phyloP scores from a whole-genome alignment of 2,113 vertebrate species.

The Tamias sibiricus region DNA sequence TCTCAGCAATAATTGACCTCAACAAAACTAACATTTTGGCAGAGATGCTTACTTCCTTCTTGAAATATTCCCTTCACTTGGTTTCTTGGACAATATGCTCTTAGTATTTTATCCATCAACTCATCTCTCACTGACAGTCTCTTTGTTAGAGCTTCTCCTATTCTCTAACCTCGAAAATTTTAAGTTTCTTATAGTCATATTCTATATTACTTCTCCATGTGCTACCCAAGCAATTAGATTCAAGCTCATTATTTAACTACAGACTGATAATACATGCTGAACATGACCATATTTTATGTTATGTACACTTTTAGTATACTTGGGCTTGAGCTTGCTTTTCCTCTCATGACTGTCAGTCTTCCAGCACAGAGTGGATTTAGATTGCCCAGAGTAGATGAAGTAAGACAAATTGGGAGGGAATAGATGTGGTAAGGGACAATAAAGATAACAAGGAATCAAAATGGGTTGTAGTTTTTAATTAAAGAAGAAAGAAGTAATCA shows the following conservation, averaged over 20 bases:
- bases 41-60: not conserved
- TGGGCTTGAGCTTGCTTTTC: too few species aligned
- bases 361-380: not conserved
- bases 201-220: not conserved
- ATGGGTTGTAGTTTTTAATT: not conserved
- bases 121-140: not conserved
- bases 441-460: not conserved
- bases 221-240: not conserved
- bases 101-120: not conserved
- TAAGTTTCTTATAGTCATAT: not conserved
- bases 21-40: not conserved
- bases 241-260: not conserved
- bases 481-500: not conserved
- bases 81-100: not conserved
- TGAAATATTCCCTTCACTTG: not conserved
- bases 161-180: not conserved
- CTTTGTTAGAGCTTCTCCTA: not conserved
- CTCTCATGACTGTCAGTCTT: not conserved
- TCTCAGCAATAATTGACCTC: not conserved
- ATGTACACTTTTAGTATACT: too few species aligned
- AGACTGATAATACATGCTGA: not conserved
- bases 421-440: too few species aligned
- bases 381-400: not conserved
- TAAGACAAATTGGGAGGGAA: not conserved
- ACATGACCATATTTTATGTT: not conserved